phyloP scores from a whole-genome alignment of 2,888 invertebrate species.

The Drosophila mimetica region DNA sequence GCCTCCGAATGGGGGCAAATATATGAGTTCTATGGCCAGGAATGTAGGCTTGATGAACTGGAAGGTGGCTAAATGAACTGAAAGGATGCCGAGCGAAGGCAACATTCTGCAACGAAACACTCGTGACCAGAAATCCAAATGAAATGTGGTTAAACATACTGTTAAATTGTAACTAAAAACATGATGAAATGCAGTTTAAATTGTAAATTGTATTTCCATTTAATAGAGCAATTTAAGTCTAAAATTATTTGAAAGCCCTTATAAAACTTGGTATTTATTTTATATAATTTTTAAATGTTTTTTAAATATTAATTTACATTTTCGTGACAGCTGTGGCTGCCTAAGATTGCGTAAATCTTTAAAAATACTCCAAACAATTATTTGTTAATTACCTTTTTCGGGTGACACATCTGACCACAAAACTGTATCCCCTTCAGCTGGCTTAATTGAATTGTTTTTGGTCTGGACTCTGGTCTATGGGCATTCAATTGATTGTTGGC shows the following conservation, averaged over 20 bases:
- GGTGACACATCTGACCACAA: constrained; percentile 30
- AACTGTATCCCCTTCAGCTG: constrained; percentile 17
- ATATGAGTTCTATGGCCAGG: constrained; percentile 15
- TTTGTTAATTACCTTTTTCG: constrained; percentile 31
- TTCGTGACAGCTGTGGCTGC: neutral
- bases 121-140: neutral
- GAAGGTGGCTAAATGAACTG: constrained; percentile 7
- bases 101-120: too few species aligned
- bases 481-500: constrained; percentile 34
- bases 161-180: too few species aligned
- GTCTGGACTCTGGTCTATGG: constrained; percentile 12
- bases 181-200: too few species aligned
- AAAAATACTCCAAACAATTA: constrained; percentile 16
- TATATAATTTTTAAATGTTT: neutral
- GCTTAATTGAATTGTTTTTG: constrained; percentile 39
- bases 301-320: too few species aligned
- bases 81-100: neutral
- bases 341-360: constrained; percentile 9
- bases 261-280: too few species aligned
- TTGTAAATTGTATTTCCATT: too few species aligned
- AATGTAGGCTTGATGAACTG: constrained; percentile 20
- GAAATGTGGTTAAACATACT: neutral
- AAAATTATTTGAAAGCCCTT: too few species aligned
- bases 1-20: constrained; percentile 11
- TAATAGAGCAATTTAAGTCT: too few species aligned